Evolutionary conservation across 1,140 invertebrate species (phyloP).

Genomic region (Ips typographus): DNA sequence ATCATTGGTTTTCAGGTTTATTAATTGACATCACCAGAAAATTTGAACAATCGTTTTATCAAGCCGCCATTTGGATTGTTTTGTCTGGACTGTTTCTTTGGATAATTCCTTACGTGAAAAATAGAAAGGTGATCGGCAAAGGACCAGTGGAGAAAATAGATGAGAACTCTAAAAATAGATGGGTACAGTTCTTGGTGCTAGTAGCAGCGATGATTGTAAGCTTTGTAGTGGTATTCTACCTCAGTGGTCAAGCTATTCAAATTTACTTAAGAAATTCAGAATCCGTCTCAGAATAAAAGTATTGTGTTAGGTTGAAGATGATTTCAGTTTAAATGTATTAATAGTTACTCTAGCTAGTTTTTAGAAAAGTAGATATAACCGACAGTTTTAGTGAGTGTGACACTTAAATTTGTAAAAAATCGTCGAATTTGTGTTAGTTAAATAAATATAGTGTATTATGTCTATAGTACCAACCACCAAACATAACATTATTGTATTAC

Average conservation of each 20-base stretch:
- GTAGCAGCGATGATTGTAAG: slow-evolving; percentile 16
- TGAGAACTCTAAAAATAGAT: slow-evolving; percentile 19
- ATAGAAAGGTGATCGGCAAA: slow-evolving; percentile 64
- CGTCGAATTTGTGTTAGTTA: no score
- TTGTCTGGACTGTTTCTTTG: slow-evolving; percentile 74
- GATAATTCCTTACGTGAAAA: slow-evolving; percentile 65
- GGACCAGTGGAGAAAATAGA: slow-evolving; percentile 60
- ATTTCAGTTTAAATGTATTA: neutral
- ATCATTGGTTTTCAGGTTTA: slow-evolving; percentile 55
- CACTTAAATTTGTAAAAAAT: no score
- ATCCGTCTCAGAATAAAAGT: neutral
- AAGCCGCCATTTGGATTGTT: slow-evolving; percentile 75
- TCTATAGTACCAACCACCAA: no score
- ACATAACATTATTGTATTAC: no score
- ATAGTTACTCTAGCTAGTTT: no score
- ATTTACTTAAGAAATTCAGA: neutral
- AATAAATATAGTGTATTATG: no score
- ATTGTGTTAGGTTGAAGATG: neutral
- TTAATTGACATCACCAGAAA: slow-evolving; percentile 68
- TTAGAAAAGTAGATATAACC: no score
- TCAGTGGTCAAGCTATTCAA: slow-evolving; percentile 12
- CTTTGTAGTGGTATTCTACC: slow-evolving; percentile 23
- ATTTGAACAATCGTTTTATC: slow-evolving; percentile 74
- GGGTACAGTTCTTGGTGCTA: slow-evolving; percentile 13
- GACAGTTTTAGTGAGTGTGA: no score